Evolutionary conservation across 2,113 vertebrate species (phyloP).

Genomic region (Thamnophis sirtalis): DNA sequence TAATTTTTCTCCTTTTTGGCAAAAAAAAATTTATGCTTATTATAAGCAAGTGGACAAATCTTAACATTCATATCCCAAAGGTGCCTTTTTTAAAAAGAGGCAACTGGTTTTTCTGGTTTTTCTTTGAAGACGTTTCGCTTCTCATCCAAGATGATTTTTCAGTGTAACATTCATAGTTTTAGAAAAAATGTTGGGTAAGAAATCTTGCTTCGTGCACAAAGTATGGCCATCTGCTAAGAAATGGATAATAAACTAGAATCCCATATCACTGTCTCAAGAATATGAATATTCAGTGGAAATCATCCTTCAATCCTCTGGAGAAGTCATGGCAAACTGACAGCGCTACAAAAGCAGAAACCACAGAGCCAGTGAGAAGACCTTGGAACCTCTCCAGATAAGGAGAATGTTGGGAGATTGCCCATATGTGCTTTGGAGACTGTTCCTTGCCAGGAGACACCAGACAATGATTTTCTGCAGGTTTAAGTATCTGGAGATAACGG

Average conservation of each 20-base stretch:
- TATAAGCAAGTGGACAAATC: neutral
- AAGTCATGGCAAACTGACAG: neutral
- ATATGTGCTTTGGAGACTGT: neutral
- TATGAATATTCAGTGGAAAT: neutral
- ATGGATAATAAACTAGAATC: neutral
- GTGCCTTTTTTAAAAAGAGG: too few species aligned
- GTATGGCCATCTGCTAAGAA: too few species aligned
- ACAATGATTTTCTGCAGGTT: neutral
- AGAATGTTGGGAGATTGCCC: neutral
- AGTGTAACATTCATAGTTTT: neutral
- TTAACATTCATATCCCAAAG: neutral
- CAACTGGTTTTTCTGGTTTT: too few species aligned
- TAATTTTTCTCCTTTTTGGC: neutral
- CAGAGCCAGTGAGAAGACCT: neutral
- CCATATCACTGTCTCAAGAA: neutral
- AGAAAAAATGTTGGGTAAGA: neutral
- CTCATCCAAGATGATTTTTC: too few species aligned
- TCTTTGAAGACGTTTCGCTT: too few species aligned
- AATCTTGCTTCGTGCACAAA: neutral
- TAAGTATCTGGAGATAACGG: neutral
- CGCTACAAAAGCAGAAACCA: neutral
- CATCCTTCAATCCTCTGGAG: neutral
- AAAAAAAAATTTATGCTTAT: neutral
- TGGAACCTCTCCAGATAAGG: neutral
- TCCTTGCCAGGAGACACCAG: neutral